Evolutionary conservation across 2,113 vertebrate genomes (phyloP).

Genomic region (Aix galericulata): DNA sequence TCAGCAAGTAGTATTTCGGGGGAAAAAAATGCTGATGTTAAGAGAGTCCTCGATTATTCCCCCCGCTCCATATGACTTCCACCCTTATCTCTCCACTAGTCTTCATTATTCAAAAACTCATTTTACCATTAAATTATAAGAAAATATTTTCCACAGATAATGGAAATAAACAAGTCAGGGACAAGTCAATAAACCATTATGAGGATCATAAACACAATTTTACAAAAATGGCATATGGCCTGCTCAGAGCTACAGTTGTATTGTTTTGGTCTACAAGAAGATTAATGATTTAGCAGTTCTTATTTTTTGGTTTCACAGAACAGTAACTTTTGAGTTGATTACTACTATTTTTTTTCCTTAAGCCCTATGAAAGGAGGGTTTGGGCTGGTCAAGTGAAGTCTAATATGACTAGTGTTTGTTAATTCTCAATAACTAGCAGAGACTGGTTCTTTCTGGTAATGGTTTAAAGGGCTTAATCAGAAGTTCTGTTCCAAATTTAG

Average conservation of each 20-base stretch:
- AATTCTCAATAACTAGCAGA: neutral
- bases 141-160: constrained; percentile 49
- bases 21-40: neutral
- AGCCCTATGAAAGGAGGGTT: neutral
- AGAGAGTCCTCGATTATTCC: constrained; percentile 35
- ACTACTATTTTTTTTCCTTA: neutral
- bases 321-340: neutral
- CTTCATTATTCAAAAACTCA: constrained; percentile 59
- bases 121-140: constrained; percentile 46
- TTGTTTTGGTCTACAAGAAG: neutral
- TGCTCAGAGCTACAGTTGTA: neutral
- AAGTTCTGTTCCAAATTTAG: neutral
- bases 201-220: constrained; percentile 1
- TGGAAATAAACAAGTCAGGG: constrained; percentile 35
- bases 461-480: neutral
- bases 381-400: neutral
- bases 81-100: neutral
- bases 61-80: neutral
- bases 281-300: neutral
- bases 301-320: neutral
- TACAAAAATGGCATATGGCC: neutral
- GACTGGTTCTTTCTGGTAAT: neutral
- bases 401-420: neutral
- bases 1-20: constrained; percentile 16
- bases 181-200: constrained; percentile 64